Base-by-base conservation (phyloP, 2,113 vertebrate species). In the Delphinapterus leucas region DNA sequence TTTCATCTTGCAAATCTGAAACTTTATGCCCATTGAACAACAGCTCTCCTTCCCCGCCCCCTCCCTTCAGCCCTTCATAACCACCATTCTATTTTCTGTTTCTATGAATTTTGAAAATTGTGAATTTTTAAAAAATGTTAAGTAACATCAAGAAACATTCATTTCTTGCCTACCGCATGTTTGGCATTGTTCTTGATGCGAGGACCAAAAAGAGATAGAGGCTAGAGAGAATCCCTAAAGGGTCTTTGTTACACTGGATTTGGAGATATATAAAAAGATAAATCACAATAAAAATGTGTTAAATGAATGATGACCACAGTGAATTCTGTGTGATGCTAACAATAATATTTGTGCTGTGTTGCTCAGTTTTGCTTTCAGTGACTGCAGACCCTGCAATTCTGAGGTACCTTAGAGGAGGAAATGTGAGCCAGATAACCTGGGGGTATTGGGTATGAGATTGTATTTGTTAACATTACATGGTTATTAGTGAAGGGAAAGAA, bases 41-140 rank as follows among this genome's bases (percentile, higher is more conserved):
- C 74, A 31, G 15, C 70, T 87, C 17, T 21, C 20, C 15, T 68
- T 20, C 21, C 23, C 28, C 49, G 1, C 12, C 9, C 21, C 11
- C 20, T 74, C 26, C 12, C 33, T 67, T 41, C 1, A 74, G 18
- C 25, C 8, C 20, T 25, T 90, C 61, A 26, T 82, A 83, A 83
- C 44, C 41, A 15, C 21, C 53, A 55, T 77, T 79, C 44, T 94
- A 26, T 15, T 89, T 92, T 83, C 63, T 86, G 18, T 85, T 88
- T 74, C 79, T 94, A 14, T 88, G 49, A 23, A 63, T 95, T 91
- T 92, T 67, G 44, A 86, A 97, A 86, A 25, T 58, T 63, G 41
- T 76, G 28, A 91, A 20, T 31, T 44, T 8, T 41, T n/a, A 9
- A n/a, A 73, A 81, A 85, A 82, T 63, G 31, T 94, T 86, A 38